phyloP scores from a whole-genome alignment of 2,888 invertebrate species.

The Dermolepida albohirtum region DNA sequence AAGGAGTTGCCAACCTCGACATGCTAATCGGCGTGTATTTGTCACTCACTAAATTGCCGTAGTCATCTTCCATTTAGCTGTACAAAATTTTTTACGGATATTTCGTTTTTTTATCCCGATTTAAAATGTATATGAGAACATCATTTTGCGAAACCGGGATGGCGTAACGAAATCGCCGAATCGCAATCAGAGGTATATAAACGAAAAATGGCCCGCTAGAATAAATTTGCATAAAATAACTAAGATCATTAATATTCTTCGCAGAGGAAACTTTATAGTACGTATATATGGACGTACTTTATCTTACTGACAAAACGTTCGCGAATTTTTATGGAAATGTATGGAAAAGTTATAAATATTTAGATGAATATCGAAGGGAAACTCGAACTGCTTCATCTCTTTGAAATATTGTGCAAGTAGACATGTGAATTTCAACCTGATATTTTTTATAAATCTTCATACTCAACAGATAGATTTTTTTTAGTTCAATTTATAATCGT shows the following conservation, averaged over 20 bases:
- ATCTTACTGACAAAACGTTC: constrained; percentile 28
- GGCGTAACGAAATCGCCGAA: constrained; percentile 24
- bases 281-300: constrained; percentile 21
- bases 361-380: constrained; percentile 24
- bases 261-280: constrained; percentile 7
- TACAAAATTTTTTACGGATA: no score
- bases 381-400: constrained; percentile 10
- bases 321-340: constrained; percentile 34
- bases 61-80: no score
- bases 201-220: constrained; percentile 23
- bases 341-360: constrained; percentile 35
- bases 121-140: no score
- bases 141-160: constrained; percentile 5
- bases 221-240: constrained; percentile 30
- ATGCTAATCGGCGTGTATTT: not conserved
- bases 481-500: no score
- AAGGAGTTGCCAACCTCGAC: not conserved
- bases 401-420: constrained; percentile 4
- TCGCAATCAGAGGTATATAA: constrained; percentile 19
- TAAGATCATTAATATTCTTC: constrained; percentile 24
- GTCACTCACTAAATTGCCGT: no score
- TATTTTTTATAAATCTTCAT: no score
- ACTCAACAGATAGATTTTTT: not conserved
- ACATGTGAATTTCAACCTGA: no score
- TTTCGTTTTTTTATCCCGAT: no score